These are phyloP conservation scores for Acheta domesticus DNA, from an alignment of 2,888 invertebrate genomes.

Conservation along the genomic window DNA sequence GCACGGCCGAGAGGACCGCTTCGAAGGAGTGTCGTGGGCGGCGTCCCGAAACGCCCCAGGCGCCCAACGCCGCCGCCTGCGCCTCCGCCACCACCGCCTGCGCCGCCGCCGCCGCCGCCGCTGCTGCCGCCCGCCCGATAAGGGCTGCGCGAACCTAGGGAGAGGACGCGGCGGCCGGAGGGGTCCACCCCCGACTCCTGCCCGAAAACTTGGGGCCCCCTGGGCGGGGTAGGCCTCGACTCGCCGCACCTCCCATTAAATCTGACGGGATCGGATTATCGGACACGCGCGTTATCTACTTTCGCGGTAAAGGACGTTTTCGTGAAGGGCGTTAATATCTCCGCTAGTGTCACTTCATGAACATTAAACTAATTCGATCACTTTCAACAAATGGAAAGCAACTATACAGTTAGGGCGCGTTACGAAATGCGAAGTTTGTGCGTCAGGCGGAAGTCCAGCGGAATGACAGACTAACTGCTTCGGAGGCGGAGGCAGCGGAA, in stretches of 20 bases:
- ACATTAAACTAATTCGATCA: constrained; percentile 18
- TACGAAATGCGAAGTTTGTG: not conserved
- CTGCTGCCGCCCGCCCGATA: not conserved
- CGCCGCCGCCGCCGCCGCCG: not conserved
- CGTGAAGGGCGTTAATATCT: not conserved
- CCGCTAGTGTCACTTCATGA: not conserved
- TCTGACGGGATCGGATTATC: constrained; percentile 18
- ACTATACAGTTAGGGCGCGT: not conserved
- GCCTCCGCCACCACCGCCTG: not conserved
- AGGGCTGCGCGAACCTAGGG: not conserved
- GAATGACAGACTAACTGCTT: no score
- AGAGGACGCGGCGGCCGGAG: not conserved
- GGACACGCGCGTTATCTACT: constrained; percentile 9
- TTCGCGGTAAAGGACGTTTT: constrained; percentile 10
- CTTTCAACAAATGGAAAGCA: constrained; percentile 10
- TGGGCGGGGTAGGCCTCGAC: not conserved
- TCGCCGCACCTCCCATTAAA: constrained; percentile 7
- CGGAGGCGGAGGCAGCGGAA: no score
- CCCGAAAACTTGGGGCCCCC: constrained; percentile 4
- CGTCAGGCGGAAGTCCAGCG: not conserved
- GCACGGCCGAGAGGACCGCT: constrained; percentile 5
- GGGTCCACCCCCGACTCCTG: not conserved
- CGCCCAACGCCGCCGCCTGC: not conserved
- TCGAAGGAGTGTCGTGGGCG: not conserved
- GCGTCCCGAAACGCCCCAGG: not conserved